These are phyloP conservation scores for Dasyurus viverrinus DNA, from an alignment of 2,113 vertebrate genomes.

Conservation along the genomic window DNA sequence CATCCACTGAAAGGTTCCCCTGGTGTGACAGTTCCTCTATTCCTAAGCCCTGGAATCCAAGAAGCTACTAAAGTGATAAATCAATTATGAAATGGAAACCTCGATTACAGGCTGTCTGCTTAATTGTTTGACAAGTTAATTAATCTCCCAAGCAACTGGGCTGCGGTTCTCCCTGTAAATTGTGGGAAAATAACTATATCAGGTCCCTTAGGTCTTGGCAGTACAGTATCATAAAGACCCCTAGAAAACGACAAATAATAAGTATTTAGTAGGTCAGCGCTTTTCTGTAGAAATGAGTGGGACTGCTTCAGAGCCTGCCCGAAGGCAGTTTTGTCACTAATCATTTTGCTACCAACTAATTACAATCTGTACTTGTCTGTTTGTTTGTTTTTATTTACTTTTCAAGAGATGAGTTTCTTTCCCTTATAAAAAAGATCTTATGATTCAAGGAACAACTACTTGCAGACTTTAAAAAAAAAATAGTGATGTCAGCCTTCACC, in stretches of 20 bases:
- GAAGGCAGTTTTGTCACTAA: slow-evolving; percentile 73
- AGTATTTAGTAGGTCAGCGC: slow-evolving; percentile 77
- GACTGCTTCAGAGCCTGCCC: slow-evolving; percentile 65
- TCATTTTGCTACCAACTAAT: slow-evolving; percentile 78
- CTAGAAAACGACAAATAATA: slow-evolving; percentile 72
- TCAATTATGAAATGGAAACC: slow-evolving; percentile 83
- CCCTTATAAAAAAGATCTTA: slow-evolving; percentile 50
- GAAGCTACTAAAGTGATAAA: slow-evolving; percentile 82
- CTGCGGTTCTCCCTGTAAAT: slow-evolving; percentile 77
- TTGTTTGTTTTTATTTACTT: slow-evolving; percentile 55
- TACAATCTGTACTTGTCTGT: slow-evolving; percentile 59
- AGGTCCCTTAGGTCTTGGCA: slow-evolving; percentile 77
- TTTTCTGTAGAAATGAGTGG: slow-evolving; percentile 60
- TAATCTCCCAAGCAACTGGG: slow-evolving; percentile 83
- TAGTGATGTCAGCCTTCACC: slow-evolving; percentile 27
- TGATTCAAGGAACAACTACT: slow-evolving; percentile 53
- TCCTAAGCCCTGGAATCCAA: slow-evolving; percentile 61
- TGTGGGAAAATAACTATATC: slow-evolving; percentile 69
- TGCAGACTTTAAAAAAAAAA: slow-evolving; percentile 58
- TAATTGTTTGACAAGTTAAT: slow-evolving; percentile 89
- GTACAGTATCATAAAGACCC: slow-evolving; percentile 67
- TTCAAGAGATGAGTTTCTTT: slow-evolving; percentile 67
- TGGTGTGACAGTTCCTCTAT: slow-evolving; percentile 16
- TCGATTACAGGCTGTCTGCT: slow-evolving; percentile 82
- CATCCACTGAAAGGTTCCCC: slow-evolving; percentile 18